A percentile compares a stretch with the other conserved stretches of the same genome.
phyloP scores from a whole-genome alignment of 2,888 invertebrate genomes.

The Calameuta idolon region DNA sequence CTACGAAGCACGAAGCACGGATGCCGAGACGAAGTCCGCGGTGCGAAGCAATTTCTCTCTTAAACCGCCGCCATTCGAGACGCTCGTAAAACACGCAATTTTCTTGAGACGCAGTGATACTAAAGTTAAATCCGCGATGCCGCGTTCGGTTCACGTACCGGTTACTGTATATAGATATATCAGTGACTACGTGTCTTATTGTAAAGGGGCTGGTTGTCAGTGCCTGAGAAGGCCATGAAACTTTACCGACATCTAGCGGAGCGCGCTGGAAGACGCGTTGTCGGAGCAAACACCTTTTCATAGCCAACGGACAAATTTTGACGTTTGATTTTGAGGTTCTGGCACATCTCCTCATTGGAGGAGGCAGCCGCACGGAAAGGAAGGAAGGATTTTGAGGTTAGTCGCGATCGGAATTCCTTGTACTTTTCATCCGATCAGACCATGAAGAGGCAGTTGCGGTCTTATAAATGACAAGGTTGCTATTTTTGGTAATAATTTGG shows the following conservation, averaged over 20 bases:
- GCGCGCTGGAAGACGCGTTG: neutral
- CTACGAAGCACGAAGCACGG: neutral
- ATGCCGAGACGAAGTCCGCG: neutral
- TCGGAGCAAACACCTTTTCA: neutral
- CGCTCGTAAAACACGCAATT: constrained; percentile 34
- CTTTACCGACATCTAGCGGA: neutral
- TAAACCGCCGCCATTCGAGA: constrained; percentile 11
- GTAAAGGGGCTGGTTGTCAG: neutral
- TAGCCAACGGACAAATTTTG: no score
- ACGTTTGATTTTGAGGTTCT: no score
- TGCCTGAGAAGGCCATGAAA: neutral
- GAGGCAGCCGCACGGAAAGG: no score
- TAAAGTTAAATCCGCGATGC: constrained; percentile 39
- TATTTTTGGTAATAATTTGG: neutral
- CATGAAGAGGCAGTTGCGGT: neutral
- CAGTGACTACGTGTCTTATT: neutral
- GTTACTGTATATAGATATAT: constrained; percentile 13
- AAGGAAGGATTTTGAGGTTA: no score
- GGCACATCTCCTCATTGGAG: no score
- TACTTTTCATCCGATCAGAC: no score
- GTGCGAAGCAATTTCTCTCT: constrained; percentile 16
- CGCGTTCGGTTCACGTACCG: constrained; percentile 27
- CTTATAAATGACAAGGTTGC: neutral
- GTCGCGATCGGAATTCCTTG: no score
- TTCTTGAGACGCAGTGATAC: constrained; percentile 27